These are phyloP conservation scores for Podarcis lilfordi DNA, from an alignment of 2,797 vertebrate species.

Conservation along the genomic window DNA sequence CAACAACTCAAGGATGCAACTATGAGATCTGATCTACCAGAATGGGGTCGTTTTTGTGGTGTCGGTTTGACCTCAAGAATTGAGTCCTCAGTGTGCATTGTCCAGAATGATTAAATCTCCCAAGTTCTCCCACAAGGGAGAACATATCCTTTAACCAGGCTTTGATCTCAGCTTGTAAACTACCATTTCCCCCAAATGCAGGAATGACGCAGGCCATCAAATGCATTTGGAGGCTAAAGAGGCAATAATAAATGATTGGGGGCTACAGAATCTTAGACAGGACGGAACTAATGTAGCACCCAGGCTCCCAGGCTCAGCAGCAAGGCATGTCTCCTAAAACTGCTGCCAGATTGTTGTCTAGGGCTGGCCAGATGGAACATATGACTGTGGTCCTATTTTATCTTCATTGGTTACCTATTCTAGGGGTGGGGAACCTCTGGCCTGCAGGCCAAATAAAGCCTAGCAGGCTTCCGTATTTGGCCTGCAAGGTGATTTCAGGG, in stretches of 20 bases:
- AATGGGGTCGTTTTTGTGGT: conserved; percentile 6
- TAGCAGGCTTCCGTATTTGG: too few relatives aligned
- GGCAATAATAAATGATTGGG: conserved; percentile 18
- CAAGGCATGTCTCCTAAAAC: neutral
- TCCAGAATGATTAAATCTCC: conserved; percentile 11
- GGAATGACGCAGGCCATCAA: neutral
- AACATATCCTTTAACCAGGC: conserved; percentile 17
- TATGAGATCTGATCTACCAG: conserved; percentile 19
- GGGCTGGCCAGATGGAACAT: too few relatives aligned
- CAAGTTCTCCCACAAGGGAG: conserved; percentile 10
- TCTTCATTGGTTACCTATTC: too few relatives aligned
- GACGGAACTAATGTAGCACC: neutral
- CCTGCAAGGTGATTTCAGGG: too few relatives aligned
- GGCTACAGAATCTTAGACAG: neutral
- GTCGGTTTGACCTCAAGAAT: conserved; percentile 12
- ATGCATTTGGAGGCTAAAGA: conserved; percentile 31
- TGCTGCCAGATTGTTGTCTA: too few relatives aligned
- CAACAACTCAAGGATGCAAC: neutral
- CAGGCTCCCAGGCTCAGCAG: neutral
- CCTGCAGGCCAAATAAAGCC: too few relatives aligned
- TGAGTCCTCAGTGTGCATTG: conserved; percentile 21
- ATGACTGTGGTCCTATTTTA: too few relatives aligned
- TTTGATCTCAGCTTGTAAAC: conserved; percentile 38
- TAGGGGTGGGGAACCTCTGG: too few relatives aligned
- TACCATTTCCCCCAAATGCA: neutral